phyloP scores from a whole-genome alignment of 92 coral and sea anemone species.

The Nematostella vectensis region DNA sequence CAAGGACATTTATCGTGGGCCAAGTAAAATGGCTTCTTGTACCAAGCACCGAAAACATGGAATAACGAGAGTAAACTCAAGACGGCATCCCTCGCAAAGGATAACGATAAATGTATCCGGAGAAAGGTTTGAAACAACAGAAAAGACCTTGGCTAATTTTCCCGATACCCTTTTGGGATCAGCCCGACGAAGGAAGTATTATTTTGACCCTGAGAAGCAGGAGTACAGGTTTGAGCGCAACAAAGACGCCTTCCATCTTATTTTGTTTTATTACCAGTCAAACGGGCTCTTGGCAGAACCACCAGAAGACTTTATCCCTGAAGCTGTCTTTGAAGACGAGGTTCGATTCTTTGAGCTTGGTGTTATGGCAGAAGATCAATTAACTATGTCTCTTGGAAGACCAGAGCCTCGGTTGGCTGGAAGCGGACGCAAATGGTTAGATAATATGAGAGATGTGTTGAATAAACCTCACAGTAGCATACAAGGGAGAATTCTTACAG shows the following conservation, averaged over 20 bases:
- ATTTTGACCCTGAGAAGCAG: slow-evolving; percentile 35
- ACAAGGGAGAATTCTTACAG: slow-evolving; percentile 13
- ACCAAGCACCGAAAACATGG: too few species aligned
- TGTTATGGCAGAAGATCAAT: slow-evolving; percentile 18
- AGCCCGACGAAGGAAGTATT: slow-evolving; percentile 33
- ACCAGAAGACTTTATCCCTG: slow-evolving; percentile 54
- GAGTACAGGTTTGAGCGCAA: slow-evolving; percentile 67
- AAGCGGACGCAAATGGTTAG: background rate
- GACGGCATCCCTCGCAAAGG: background rate
- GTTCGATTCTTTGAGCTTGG: slow-evolving; percentile 62
- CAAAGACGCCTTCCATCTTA: slow-evolving; percentile 63
- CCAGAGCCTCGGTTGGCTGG: background rate
- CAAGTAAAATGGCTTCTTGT: too few species aligned
- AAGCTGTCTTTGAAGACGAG: slow-evolving; percentile 60
- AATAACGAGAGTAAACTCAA: background rate
- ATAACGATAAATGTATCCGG: slow-evolving; percentile 63
- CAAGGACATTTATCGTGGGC: too few species aligned
- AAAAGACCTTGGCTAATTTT: slow-evolving; percentile 59
- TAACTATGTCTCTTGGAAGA: slow-evolving; percentile 9
- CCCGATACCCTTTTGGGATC: slow-evolving; percentile 77
- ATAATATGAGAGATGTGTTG: slow-evolving; percentile 3
- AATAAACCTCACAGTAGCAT: slow-evolving; percentile 9
- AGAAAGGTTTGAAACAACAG: slow-evolving; percentile 60
- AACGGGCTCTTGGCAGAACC: slow-evolving; percentile 71
- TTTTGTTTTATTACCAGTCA: slow-evolving; percentile 76